phyloP scores from a whole-genome alignment of 2,888 invertebrate genomes.

The Drosophila pullipes region DNA sequence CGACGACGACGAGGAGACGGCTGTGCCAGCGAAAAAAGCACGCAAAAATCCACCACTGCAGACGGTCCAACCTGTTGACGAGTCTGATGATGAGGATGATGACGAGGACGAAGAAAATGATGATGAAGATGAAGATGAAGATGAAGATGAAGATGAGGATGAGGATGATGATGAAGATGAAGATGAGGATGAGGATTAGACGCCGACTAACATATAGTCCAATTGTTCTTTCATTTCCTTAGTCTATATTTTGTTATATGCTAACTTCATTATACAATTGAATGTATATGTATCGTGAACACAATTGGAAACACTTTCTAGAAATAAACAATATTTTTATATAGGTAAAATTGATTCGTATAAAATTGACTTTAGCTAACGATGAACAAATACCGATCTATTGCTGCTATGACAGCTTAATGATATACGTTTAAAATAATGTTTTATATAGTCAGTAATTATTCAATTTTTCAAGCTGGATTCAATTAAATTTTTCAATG shows the following conservation, averaged over 20 bases:
- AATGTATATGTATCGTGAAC: slow-evolving; percentile 22
- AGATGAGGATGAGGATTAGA: slow-evolving; percentile 8
- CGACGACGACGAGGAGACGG: slow-evolving; percentile 81
- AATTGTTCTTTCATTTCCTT: slow-evolving; percentile 12
- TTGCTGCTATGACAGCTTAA: neutral
- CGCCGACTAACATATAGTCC: slow-evolving; percentile 3
- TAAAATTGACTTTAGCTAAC: neutral
- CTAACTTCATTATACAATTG: slow-evolving; percentile 14
- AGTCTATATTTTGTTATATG: slow-evolving; percentile 34
- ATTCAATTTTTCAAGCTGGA: neutral
- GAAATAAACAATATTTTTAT: slow-evolving; percentile 51
- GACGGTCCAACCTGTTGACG: slow-evolving; percentile 46
- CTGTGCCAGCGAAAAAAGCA: slow-evolving; percentile 87
- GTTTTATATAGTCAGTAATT: neutral
- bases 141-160: slow-evolving; percentile 1
- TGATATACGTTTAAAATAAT: neutral
- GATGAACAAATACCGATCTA: neutral
- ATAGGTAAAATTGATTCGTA: slow-evolving; percentile 5
- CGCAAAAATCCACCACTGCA: slow-evolving; percentile 45
- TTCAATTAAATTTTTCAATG: no score
- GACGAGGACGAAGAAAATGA: slow-evolving; percentile 41
- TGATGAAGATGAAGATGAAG: slow-evolving; percentile 21
- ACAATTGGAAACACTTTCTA: slow-evolving; percentile 33
- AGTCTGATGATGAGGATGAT: slow-evolving; percentile 54
- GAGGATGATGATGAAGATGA: slow-evolving; percentile 35